These are phyloP conservation scores for Holotrichia oblita DNA, from an alignment of 1,140 invertebrate genomes.

Conservation along the genomic window DNA sequence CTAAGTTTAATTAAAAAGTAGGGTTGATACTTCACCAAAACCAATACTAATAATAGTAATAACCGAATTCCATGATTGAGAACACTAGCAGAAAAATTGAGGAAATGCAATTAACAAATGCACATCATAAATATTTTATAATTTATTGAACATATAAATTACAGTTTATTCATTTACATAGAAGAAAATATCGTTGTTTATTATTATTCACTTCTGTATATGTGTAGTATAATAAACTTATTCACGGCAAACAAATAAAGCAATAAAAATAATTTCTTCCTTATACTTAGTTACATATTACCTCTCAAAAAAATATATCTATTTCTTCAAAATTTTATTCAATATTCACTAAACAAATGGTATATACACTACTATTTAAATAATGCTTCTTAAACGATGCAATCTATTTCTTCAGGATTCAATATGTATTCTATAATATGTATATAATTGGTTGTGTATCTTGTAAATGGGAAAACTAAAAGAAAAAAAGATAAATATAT, in stretches of 20 bases:
- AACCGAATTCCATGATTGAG: no score
- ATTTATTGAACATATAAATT: conserved; percentile 29
- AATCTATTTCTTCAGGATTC: conserved; percentile 12
- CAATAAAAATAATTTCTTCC: conserved; percentile 10
- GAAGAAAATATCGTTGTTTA: conserved; percentile 35
- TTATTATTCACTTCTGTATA: background rate
- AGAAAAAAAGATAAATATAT: background rate
- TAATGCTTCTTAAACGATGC: background rate
- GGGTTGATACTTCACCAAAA: no score
- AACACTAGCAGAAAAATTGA: no score
- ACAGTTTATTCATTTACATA: background rate
- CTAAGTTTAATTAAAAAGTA: no score
- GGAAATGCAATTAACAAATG: no score
- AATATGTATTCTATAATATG: background rate
- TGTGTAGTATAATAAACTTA: conserved; percentile 17
- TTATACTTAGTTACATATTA: background rate
- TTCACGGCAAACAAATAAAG: conserved; percentile 12
- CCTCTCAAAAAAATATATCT: background rate
- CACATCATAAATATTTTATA: background rate
- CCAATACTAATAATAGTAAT: no score
- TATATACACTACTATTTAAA: conserved; percentile 3
- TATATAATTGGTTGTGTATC: background rate
- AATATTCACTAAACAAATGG: conserved; percentile 12
- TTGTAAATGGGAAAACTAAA: conserved; percentile 10
- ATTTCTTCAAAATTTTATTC: background rate